phyloP scores from a whole-genome alignment of 2,888 invertebrate genomes.

The Automeris io region DNA sequence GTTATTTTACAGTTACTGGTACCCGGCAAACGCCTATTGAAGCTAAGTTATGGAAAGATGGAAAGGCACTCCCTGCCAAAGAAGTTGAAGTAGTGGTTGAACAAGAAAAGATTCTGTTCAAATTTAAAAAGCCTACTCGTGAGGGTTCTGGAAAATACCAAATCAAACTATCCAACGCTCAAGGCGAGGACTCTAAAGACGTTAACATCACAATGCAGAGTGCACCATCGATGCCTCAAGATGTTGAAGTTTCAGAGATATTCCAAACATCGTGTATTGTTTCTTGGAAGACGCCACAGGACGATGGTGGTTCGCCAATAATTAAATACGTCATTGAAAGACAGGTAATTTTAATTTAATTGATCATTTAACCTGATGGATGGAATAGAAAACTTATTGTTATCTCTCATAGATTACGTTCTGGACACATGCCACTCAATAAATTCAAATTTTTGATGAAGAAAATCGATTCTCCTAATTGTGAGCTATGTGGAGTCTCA shows the following conservation, averaged over 20 bases:
- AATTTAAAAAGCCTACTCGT: conserved; percentile 92
- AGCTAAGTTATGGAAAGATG: conserved; percentile 93
- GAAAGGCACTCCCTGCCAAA: conserved; percentile 90
- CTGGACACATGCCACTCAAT: no score
- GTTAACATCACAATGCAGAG: conserved; percentile 91
- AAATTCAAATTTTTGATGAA: no score
- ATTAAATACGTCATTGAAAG: conserved; percentile 93
- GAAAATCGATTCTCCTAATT: no score
- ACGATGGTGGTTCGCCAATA: conserved; percentile 92
- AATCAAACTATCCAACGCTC: conserved; percentile 93
- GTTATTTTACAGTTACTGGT: conserved; percentile 84
- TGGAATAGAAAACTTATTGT: no score
- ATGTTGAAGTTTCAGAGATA: conserved; percentile 90
- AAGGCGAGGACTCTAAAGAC: conserved; percentile 93
- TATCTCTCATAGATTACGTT: no score
- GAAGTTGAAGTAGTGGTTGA: conserved; percentile 94
- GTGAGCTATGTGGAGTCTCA: no score
- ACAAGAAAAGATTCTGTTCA: conserved; percentile 93
- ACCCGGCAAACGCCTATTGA: conserved; percentile 92
- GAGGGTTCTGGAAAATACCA: conserved; percentile 94
- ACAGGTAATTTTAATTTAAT: conserved; percentile 47
- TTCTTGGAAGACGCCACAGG: conserved; percentile 89
- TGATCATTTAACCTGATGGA: neutral
- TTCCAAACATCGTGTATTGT: conserved; percentile 93
- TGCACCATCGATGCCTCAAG: conserved; percentile 90